Percentiles rank a stretch among this genome's conserved stretches.
These are phyloP conservation scores for Neomonachus schauinslandi DNA, from an alignment of 2,113 vertebrate genomes.

Conservation along the genomic window DNA sequence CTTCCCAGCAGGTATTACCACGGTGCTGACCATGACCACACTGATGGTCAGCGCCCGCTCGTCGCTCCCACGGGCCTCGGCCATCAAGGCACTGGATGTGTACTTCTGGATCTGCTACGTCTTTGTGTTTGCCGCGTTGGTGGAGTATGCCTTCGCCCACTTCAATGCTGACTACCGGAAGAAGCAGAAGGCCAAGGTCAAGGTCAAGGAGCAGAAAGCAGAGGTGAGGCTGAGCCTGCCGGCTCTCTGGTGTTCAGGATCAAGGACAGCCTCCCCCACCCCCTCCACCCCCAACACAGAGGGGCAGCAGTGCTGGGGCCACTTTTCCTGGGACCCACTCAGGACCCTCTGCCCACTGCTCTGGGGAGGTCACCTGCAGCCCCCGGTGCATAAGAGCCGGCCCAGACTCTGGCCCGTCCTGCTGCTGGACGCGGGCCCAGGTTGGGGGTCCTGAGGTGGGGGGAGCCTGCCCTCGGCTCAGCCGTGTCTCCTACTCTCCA, in stretches of 20 bases:
- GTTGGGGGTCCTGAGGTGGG: not conserved
- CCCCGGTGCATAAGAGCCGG: no score
- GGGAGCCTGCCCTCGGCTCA: not conserved
- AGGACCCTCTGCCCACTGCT: not conserved
- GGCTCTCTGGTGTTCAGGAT: not conserved
- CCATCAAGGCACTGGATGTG: slow-evolving; percentile 97
- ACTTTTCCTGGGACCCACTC: not conserved
- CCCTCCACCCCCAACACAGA: not conserved
- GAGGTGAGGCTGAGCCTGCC: slow-evolving; percentile 87
- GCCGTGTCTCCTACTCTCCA: not conserved
- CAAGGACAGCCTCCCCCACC: not conserved
- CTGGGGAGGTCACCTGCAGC: no score
- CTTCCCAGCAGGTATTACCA: slow-evolving; percentile 93
- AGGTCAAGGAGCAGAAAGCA: slow-evolving; percentile 85
- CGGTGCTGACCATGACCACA: slow-evolving; percentile 98
- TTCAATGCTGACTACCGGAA: slow-evolving; percentile 98
- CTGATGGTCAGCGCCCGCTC: slow-evolving; percentile 98
- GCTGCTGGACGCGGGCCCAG: not conserved
- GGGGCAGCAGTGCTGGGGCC: not conserved
- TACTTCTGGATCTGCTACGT: slow-evolving; percentile 99
- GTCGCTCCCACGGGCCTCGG: slow-evolving; percentile 95
- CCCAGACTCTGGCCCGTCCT: not conserved
- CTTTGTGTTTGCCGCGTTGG: slow-evolving; percentile 97
- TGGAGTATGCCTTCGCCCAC: slow-evolving; percentile 98
- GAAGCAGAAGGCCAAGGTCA: slow-evolving; percentile 90